Base-by-base conservation (phyloP, 2,888 invertebrate genomes). In the Myathropa florea region DNA sequence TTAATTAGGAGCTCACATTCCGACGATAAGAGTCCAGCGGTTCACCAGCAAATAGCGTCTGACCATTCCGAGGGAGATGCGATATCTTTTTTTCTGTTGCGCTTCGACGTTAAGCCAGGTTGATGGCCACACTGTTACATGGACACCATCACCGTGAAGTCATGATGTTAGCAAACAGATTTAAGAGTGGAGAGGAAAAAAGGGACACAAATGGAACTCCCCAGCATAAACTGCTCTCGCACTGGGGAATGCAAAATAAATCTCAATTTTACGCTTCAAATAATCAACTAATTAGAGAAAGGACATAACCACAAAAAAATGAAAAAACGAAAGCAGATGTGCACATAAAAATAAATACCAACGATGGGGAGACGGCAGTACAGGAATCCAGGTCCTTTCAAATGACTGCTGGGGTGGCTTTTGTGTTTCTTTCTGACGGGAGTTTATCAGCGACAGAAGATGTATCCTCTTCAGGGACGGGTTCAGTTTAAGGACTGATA, bases 241-340 rank as follows among this genome's bases (percentile, higher is more conserved):
- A 46, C 46, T 46, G 46, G 46, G 46, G 18, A 63, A 76, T 84
- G 80, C 76, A 84, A 84, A 80, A 84, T 84, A 84, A 84, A 84
- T 84, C 71, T 81, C 84, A 80, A 84, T 84, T 84, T 84, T 80
- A 80, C 84, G 84, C 84, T 84, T 84, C 84, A 67, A 84, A 80
- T 80, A 80, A 71, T 80, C 61, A 55, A 80, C 80, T 84, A 84
- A 84, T 84, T 84, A 80, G 76, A 76, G 76, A 84, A 71, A 76
- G 71, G 80, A 84, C 72, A 75, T 64, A 24, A 36, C 65, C 70
- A 64, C 72, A 64, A 36, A 61, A 46, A 60, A 59, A 36, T 30
- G 53, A 26, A 67, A 59, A 60, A 67, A 55, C n/a, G n/a, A 61
- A 46, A 39, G 7, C 24, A 72, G 60, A 55, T 55, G n/a, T n/a